Conservation (phyloP, 2,797 vertebrate genomes). For the Chlorospingus flavigularis region DNA sequence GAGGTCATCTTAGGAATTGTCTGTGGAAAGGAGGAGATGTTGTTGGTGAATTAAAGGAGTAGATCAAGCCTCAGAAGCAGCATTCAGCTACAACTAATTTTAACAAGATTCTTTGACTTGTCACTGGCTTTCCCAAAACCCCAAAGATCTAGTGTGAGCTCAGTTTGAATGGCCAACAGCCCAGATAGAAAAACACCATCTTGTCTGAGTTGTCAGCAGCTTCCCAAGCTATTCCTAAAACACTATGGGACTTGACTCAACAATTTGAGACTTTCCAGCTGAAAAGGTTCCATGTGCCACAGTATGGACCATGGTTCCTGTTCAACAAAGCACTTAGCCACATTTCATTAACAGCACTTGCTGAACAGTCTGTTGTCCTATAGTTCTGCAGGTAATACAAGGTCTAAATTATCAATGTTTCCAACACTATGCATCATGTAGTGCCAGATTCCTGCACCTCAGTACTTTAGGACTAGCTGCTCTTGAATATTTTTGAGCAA, state of each 20-base stretch:
- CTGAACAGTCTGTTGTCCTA: neutral
- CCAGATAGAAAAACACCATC: slow-evolving; percentile 11
- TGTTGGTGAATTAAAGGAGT: neutral
- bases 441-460: neutral
- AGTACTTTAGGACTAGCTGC: neutral
- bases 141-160: neutral
- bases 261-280: neutral
- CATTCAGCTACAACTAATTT: neutral
- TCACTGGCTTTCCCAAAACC: neutral
- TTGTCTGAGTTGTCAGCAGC: neutral
- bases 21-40: neutral
- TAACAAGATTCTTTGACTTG: slow-evolving; percentile 17
- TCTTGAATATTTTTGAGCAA: neutral
- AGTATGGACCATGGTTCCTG: neutral
- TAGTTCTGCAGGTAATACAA: neutral
- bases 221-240: neutral
- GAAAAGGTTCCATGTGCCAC: neutral
- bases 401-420: neutral
- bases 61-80: neutral
- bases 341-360: neutral
- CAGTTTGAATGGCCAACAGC: neutral
- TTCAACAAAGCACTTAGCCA: neutral
- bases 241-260: neutral
- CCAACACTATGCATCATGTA: neutral
- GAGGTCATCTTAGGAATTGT: neutral